A percentile compares a stretch with the other conserved stretches of the same genome.
phyloP scores from a whole-genome alignment of 1,140 invertebrate genomes.

The Trissolcus basalis region DNA sequence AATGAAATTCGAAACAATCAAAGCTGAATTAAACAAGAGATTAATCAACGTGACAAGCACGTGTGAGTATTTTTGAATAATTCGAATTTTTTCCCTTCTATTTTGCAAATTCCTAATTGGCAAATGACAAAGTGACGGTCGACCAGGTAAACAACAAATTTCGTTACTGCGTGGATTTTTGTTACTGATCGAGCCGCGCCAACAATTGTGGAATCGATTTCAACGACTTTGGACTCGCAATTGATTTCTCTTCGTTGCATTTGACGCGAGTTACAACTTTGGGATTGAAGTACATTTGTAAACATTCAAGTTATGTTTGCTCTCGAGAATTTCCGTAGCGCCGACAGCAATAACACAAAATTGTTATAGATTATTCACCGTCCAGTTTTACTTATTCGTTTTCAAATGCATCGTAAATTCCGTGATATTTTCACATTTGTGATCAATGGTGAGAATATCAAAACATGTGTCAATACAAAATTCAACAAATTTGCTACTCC shows the following conservation, averaged over 20 bases:
- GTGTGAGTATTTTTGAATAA: constrained; percentile 41
- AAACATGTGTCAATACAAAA: constrained; percentile 45
- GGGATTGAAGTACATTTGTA: constrained; percentile 47
- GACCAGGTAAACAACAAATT: constrained; percentile 38
- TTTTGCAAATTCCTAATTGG: too few relatives aligned
- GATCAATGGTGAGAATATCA: constrained; percentile 39
- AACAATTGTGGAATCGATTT: constrained; percentile 52
- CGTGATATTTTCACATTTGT: constrained; percentile 48
- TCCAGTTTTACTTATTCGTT: constrained; percentile 46
- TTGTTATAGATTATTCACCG: constrained; percentile 48
- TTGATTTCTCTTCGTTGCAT: constrained; percentile 48
- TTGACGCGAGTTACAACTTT: constrained; percentile 26
- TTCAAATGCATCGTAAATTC: constrained; percentile 37
- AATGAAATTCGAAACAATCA: not conserved
- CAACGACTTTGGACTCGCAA: constrained; percentile 22
- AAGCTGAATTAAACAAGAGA: constrained; percentile 18
- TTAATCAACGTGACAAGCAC: constrained; percentile 17
- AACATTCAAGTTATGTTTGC: constrained; percentile 54
- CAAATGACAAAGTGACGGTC: constrained; percentile 39
- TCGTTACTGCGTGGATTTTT: constrained; percentile 26
- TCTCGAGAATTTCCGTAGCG: constrained; percentile 42
- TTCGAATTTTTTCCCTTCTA: not conserved
- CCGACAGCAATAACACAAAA: constrained; percentile 43
- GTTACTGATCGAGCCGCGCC: constrained; percentile 29
- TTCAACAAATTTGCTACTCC: constrained; percentile 29